Conservation (phyloP, 1,140 invertebrate species). For the Ceratina japonica region DNA sequence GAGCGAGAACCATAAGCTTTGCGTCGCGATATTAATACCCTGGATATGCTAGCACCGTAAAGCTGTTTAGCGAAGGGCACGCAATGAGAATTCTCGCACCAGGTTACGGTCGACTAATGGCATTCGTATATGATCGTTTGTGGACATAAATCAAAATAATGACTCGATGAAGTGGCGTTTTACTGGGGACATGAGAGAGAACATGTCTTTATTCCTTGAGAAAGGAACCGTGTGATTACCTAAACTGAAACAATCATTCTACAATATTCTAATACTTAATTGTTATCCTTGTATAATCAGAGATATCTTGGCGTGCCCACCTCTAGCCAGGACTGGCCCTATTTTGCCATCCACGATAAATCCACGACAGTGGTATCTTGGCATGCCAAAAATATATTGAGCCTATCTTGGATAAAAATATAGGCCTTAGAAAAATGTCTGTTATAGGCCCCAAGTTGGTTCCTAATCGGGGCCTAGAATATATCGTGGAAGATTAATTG, state of each 20-base stretch:
- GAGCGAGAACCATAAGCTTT: conserved; percentile 69
- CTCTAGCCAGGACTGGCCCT: too few relatives aligned
- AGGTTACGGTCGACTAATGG: conserved; percentile 55
- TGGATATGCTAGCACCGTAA: conserved; percentile 48
- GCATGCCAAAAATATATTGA: too few relatives aligned
- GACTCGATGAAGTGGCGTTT: conserved; percentile 22
- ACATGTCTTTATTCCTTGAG: not conserved
- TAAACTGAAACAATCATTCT: not conserved
- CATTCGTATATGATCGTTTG: conserved; percentile 25
- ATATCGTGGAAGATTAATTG: too few relatives aligned
- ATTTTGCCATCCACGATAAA: too few relatives aligned
- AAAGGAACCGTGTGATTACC: not conserved
- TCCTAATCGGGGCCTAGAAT: too few relatives aligned
- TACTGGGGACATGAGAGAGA: not conserved
- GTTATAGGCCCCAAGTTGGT: too few relatives aligned
- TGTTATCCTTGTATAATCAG: too few relatives aligned
- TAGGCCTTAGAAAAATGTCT: too few relatives aligned
- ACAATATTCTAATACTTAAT: not conserved
- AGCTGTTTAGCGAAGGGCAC: conserved; percentile 57
- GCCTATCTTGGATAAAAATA: too few relatives aligned
- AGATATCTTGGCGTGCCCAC: too few relatives aligned
- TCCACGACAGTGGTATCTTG: too few relatives aligned
- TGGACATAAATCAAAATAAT: conserved; percentile 72
- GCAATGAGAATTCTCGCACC: conserved; percentile 72
- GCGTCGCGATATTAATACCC: conserved; percentile 66